Evolutionary conservation across 1,140 invertebrate genomes (phyloP), one percentile per base, ranked within the genome.

Genomic region (Orius laevigatus): DNA sequence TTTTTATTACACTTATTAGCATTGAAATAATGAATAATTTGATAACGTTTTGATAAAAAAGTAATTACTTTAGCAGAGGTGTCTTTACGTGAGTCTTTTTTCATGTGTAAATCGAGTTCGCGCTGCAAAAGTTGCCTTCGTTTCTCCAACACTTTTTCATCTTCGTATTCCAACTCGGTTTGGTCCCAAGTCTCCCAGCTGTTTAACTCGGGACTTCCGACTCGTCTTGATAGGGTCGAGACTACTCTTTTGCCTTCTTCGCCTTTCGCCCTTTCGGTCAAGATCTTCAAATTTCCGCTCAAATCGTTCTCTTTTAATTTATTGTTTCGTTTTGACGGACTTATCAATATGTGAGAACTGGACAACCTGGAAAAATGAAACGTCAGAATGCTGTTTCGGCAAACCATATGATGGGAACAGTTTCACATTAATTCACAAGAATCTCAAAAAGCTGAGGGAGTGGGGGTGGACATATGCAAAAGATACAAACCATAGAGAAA

Each of bases 61-160:
- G 6, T n/a, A 34, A 8, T 25, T 39, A 50, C 48, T 36, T 53
- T 49, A 31, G 25, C 36, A 16, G 41, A 15, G 12, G 16, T 34
- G 16, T 50, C 36, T 59, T 71, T 71, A 53, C 60, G 64, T 52
- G 64, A 69, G 53, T 76, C 74, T 70, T 70, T 75, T 66, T 70
- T 75, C 72, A 76, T 73, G 64, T 84, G 79, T 60, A 81, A 66
- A 57, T 81, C 80, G 60, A 86, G 67, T 66, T 84, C 81, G 58
- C 79, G 69, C 60, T 85, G 78, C 54, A 87, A 67, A 57, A 82
- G 72, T 58, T 78, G 76, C 53, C 81, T 69, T 51, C 81, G 70
- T 64, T 78, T 76, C 62, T 85, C 81, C 55, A 87, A 66, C 36
- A 78, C 79, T 59, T 84, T 79, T 51, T 84, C 79, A 66, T 86